These are phyloP conservation scores for Chrysolina americana DNA, from an alignment of 2,888 invertebrate genomes.

Conservation along the genomic window DNA sequence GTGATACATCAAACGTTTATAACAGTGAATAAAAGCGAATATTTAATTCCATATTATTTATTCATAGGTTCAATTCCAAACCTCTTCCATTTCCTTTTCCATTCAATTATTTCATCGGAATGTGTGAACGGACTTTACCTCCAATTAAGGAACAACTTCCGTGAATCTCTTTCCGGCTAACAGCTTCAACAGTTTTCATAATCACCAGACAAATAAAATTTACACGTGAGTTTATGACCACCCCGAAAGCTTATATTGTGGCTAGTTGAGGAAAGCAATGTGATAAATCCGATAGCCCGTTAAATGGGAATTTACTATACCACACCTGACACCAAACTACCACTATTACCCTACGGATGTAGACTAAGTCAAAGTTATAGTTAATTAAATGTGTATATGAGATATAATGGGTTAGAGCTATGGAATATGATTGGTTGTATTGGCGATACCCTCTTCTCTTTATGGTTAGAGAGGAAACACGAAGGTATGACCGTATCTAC, in stretches of 20 bases:
- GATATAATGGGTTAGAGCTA: conserved; percentile 22
- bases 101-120: too few species aligned
- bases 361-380: conserved; percentile 32
- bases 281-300: conserved; percentile 29
- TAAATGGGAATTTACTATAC: conserved; percentile 25
- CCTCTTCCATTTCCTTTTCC: too few species aligned
- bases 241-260: conserved; percentile 25
- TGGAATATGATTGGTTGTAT: conserved; percentile 25
- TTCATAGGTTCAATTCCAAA: too few species aligned
- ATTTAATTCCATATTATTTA: too few species aligned
- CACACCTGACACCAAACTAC: conserved; percentile 26
- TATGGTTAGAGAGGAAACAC: background rate
- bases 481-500: background rate
- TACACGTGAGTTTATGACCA: background rate
- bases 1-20: too few species aligned
- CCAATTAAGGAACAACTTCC: background rate
- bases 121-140: background rate
- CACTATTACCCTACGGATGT: conserved; percentile 24
- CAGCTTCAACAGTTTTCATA: background rate
- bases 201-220: conserved; percentile 12
- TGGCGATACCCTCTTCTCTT: background rate
- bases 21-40: too few species aligned
- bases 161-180: background rate
- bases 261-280: conserved; percentile 27
- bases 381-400: conserved; percentile 31